Percentiles rank a stretch among this genome's conserved stretches.
Conservation (phyloP, 2,888 invertebrate species). For the Tetrapedia diversipes region DNA sequence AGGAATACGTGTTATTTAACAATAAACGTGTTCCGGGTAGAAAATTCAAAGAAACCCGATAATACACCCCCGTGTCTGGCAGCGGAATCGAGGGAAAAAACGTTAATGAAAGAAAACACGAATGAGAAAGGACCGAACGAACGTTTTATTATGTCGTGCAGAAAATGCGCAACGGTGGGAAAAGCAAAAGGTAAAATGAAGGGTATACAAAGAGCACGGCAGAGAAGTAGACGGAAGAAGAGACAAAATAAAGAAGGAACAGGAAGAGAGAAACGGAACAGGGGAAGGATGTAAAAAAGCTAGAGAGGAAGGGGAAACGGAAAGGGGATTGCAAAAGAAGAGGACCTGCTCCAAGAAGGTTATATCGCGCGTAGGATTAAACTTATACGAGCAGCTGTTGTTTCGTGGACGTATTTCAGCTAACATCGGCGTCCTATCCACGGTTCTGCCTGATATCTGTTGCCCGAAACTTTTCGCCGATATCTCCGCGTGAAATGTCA, state of each 20-base stretch:
- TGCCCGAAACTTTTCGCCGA: slow-evolving; percentile 60
- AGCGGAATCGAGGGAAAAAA: background rate
- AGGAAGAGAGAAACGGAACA: background rate
- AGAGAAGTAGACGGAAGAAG: background rate
- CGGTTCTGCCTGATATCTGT: slow-evolving; percentile 39
- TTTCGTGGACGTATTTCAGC: slow-evolving; percentile 64
- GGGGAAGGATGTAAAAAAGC: background rate
- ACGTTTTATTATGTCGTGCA: slow-evolving; percentile 36
- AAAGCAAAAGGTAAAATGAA: background rate
- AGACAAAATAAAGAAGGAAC: background rate
- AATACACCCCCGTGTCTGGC: background rate
- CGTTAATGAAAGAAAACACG: background rate
- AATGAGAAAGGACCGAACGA: background rate
- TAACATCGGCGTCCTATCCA: slow-evolving; percentile 49
- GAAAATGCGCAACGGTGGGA: slow-evolving; percentile 8
- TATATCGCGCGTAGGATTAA: slow-evolving; percentile 66
- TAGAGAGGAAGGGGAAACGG: too few relatives aligned
- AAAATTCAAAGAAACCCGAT: background rate
- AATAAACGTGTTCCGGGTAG: background rate
- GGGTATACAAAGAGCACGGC: background rate
- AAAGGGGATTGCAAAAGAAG: slow-evolving; percentile 18
- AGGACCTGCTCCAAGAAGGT: slow-evolving; percentile 39
- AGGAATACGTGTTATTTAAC: too few relatives aligned
- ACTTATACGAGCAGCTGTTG: slow-evolving; percentile 66
- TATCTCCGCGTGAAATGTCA: slow-evolving; percentile 37